Conservation (phyloP, 2,797 vertebrate genomes). For the Eleutherodactylus coqui region DNA sequence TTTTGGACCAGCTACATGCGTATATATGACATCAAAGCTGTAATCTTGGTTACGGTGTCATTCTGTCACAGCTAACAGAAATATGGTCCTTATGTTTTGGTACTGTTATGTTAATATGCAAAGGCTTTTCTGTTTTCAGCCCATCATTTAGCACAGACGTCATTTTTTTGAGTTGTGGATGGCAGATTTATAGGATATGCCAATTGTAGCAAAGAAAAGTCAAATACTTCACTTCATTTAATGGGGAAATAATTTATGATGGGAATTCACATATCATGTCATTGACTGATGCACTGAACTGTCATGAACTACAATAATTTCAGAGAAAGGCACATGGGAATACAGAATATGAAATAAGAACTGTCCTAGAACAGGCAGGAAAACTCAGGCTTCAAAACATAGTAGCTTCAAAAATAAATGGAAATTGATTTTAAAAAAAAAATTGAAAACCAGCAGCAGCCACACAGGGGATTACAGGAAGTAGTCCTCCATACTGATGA, state of each 20-base stretch:
- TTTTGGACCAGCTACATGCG: too few species aligned
- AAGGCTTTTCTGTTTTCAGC: not conserved
- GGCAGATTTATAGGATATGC: conserved; percentile 13
- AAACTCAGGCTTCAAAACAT: not conserved
- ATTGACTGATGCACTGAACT: conserved; percentile 22
- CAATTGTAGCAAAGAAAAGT: conserved; percentile 13
- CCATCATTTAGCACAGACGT: not conserved
- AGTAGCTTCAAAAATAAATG: too few species aligned
- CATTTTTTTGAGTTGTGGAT: not conserved
- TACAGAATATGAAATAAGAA: not conserved
- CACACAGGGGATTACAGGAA: too few species aligned
- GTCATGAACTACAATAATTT: conserved; percentile 35
- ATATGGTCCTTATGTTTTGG: not conserved
- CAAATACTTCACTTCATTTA: conserved; percentile 9
- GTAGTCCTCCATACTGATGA: too few species aligned
- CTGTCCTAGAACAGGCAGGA: not conserved
- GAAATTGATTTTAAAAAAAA: too few species aligned
- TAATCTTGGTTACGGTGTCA: not conserved
- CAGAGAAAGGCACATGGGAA: not conserved
- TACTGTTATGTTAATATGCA: not conserved
- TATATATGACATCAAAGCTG: not conserved
- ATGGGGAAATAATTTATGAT: conserved; percentile 18
- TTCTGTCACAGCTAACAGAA: not conserved
- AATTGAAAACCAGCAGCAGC: too few species aligned
- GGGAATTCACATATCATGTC: conserved; percentile 10